These are phyloP conservation scores for Styela clava DNA, from an alignment of 23 tunicate genomes.

Conservation along the genomic window DNA sequence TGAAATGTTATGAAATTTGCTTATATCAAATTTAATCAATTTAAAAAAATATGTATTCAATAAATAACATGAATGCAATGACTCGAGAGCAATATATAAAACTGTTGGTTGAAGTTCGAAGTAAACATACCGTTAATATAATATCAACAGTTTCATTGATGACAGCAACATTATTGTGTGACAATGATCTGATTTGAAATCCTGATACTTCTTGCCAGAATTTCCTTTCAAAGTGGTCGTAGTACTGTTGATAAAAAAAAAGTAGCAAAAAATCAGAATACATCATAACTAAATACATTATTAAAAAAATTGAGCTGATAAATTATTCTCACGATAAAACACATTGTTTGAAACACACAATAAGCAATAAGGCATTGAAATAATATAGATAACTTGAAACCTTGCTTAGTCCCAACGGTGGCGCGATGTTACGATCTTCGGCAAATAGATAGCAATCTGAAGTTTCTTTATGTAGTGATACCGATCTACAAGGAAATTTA, in stretches of 20 bases:
- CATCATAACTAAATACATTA: too few relatives aligned
- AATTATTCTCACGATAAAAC: background rate
- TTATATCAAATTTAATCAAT: too few relatives aligned
- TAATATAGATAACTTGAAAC: too few relatives aligned
- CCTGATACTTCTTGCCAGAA: conserved; percentile 95
- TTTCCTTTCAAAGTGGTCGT: conserved; percentile 86
- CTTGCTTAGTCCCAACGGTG: conserved; percentile 80
- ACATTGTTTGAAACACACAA: background rate
- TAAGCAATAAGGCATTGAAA: background rate
- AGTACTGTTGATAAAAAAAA: conserved; percentile 24
- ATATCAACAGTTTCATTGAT: conserved; percentile 93
- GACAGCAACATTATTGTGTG: conserved; percentile 86
- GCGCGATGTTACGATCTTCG: conserved; percentile 83
- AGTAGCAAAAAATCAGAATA: background rate
- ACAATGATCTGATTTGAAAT: conserved; percentile 88
- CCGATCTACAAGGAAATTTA: conserved; percentile 54
- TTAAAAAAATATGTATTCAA: too few relatives aligned
- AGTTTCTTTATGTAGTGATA: conserved; percentile 51
- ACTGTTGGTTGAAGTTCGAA: background rate
- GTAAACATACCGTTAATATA: conserved; percentile 63
- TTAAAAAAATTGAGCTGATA: background rate
- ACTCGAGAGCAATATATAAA: background rate
- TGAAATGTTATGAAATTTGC: too few relatives aligned
- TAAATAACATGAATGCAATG: too few relatives aligned
- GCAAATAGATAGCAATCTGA: conserved; percentile 61